Percentiles rank a stretch among this genome's conserved stretches.
phyloP scores from a whole-genome alignment of 1,140 invertebrate species.

The Hermetia illucens region DNA sequence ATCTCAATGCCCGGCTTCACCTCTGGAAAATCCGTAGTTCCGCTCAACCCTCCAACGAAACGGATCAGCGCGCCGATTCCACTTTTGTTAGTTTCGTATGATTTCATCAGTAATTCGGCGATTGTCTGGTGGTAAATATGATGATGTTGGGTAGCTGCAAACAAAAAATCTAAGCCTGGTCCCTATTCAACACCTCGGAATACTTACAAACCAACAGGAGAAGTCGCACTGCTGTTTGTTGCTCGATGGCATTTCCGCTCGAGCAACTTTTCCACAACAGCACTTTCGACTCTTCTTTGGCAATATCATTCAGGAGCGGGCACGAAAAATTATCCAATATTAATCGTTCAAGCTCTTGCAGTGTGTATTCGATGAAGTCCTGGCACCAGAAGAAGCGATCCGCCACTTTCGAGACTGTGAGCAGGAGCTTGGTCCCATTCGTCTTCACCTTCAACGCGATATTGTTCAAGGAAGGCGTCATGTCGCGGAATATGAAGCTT shows the following conservation, averaged over 20 bases:
- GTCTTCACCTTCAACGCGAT: constrained; percentile 17
- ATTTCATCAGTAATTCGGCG: constrained; percentile 20
- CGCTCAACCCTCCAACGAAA: constrained; percentile 31
- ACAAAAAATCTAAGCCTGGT: not conserved
- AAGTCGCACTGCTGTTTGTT: constrained; percentile 35
- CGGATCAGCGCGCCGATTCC: constrained; percentile 34
- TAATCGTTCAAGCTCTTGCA: constrained; percentile 31
- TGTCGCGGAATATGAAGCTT: constrained; percentile 23
- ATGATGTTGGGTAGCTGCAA: constrained; percentile 21
- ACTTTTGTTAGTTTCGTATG: constrained; percentile 15
- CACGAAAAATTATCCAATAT: constrained; percentile 21
- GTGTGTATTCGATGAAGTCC: constrained; percentile 36
- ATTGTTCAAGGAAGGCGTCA: constrained; percentile 27
- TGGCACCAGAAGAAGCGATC: constrained; percentile 25
- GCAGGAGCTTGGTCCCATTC: constrained; percentile 18
- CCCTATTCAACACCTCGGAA: not conserved
- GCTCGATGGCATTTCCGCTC: constrained; percentile 20
- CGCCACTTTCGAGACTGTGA: constrained; percentile 19
- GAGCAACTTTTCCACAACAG: constrained; percentile 25
- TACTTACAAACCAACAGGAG: constrained; percentile 25
- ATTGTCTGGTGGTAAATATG: constrained; percentile 28
- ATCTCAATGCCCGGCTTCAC: constrained; percentile 34
- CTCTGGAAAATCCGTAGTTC: constrained; percentile 31
- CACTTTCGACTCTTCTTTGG: constrained; percentile 21
- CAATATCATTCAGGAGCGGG: constrained; percentile 20